Base-by-base conservation (phyloP, 1,140 invertebrate species). In the Caenorhabditis inopinata region DNA sequence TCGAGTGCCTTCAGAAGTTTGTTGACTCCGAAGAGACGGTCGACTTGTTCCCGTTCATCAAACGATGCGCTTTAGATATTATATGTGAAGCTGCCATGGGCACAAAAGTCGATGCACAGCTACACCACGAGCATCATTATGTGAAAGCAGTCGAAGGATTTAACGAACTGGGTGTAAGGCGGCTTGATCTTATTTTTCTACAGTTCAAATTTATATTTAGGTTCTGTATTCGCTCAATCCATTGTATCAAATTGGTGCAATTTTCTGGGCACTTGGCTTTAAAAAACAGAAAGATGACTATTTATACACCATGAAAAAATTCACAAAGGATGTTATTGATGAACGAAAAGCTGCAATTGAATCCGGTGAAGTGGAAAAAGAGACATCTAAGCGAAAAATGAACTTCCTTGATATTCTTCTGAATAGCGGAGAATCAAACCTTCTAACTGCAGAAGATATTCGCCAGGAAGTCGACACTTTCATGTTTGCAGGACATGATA, bases 371-470 rank as follows among this genome's bases (percentile, higher is more conserved):
- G 45, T 51, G 29, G 73, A 84, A 48, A 35, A 83, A 83, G 86
- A 88, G n/a, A 75, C 46, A 1, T 45, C 3, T 92, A 94, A 95
- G 86, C 92, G 94, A 23, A 53, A 76, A 84, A 91, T 95, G 82
- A 95, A 95, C 45, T 97, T 98, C 91, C 91, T 98, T 78, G 96
- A 98, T 89, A 91, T 97, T 75, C 90, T 98, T 84, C 91, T 98
- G 25, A 93, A 95, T 89, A 93, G 93, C 53, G 92, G 93, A 29
- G 92, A 83, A n/a, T 29, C 79, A 93, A 86, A 93, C 93, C 82
- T 94, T 93, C 7, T 92, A 89, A 53, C 79, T 84, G 16, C 91
- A 86, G 12, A 87, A 74, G 77, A 89, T 92, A 77, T 91, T 90
- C 62, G 93, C 1, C 90, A 93, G 0, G 92, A 97, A 49, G 93